A percentile compares a stretch with the other conserved stretches of the same genome.
phyloP scores from a whole-genome alignment of 2,113 vertebrate genomes.

The Todiramphus saurophagus region DNA sequence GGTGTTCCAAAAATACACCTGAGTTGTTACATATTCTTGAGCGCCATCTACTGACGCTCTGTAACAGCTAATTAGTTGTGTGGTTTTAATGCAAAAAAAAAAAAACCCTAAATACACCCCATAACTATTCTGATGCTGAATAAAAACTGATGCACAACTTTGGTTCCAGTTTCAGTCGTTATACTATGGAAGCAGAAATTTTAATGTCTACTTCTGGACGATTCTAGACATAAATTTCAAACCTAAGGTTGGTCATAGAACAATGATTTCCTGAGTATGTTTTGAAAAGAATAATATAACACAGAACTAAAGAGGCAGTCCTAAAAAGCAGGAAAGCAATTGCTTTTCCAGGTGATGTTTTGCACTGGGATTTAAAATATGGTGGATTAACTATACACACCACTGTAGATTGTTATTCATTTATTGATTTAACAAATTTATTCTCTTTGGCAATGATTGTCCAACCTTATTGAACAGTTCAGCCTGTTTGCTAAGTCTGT shows the following conservation, averaged over 20 bases:
- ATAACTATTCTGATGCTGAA: not conserved
- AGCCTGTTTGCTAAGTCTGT: not conserved
- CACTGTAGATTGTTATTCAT: not conserved
- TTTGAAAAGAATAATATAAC: conserved; percentile 4
- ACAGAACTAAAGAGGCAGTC: not conserved
- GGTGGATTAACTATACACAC: conserved; percentile 25
- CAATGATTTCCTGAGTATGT: conserved; percentile 12
- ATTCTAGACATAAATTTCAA: conserved; percentile 24
- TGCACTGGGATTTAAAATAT: conserved; percentile 31
- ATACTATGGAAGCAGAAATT: not conserved
- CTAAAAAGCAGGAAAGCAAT: conserved; percentile 11
- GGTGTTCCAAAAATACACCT: no score
- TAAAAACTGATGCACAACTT: not conserved
- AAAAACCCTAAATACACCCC: not conserved
- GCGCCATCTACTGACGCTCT: not conserved
- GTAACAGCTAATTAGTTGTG: not conserved
- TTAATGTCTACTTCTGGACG: not conserved
- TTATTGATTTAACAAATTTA: conserved; percentile 32
- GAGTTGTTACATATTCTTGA: not conserved
- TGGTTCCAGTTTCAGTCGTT: not conserved
- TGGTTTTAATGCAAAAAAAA: not conserved
- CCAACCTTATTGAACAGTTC: not conserved
- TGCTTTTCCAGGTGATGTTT: conserved; percentile 7
- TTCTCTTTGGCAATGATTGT: conserved; percentile 22
- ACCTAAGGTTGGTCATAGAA: not conserved